These are phyloP conservation scores for Sprattus sprattus DNA, from an alignment of 2,113 vertebrate genomes.

Conservation along the genomic window DNA sequence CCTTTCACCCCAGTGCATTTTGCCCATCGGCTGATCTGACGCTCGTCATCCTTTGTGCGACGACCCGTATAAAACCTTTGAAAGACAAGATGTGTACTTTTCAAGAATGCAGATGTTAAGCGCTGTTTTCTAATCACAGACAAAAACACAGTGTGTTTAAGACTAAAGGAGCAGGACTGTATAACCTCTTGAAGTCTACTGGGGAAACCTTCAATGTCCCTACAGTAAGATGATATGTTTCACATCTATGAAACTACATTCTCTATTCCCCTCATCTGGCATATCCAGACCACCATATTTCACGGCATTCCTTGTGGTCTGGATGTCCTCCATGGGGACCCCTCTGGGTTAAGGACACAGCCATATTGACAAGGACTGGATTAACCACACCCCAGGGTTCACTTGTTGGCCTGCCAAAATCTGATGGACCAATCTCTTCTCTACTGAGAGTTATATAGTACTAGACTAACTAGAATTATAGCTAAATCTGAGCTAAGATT, in stretches of 20 bases:
- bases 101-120: background rate
- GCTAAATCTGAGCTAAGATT: background rate
- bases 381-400: background rate
- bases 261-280: background rate
- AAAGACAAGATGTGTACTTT: background rate
- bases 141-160: background rate
- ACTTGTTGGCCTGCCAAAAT: background rate
- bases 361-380: too few relatives aligned
- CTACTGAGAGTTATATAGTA: too few relatives aligned
- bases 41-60: constrained; percentile 37
- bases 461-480: background rate
- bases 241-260: background rate
- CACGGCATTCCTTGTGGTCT: too few relatives aligned
- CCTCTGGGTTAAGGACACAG: too few relatives aligned
- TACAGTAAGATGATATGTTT: background rate
- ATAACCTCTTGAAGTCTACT: too few relatives aligned
- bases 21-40: constrained; percentile 45
- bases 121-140: background rate
- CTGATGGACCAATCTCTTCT: background rate
- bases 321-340: too few relatives aligned
- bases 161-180: background rate
- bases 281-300: background rate
- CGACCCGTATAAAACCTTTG: constrained; percentile 47
- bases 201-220: background rate
- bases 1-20: constrained; percentile 47